Evolutionary conservation across 2,888 invertebrate species (phyloP).

Genomic region (Trichogramma dendrolimi): DNA sequence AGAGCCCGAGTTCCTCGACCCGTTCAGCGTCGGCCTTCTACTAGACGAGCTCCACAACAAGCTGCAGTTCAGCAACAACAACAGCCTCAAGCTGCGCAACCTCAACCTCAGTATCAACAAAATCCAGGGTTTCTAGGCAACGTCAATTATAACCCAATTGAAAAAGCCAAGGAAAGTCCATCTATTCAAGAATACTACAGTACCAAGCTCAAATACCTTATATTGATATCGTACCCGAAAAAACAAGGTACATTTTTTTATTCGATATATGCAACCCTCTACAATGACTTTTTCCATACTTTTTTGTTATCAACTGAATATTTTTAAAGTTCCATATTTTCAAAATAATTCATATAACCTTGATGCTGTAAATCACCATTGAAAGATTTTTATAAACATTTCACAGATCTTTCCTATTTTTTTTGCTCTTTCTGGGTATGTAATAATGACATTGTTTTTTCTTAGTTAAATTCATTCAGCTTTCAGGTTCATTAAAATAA

Average conservation of each 20-base stretch:
- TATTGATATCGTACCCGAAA: slow-evolving; percentile 45
- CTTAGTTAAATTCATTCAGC: too few relatives aligned
- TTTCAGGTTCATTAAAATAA: too few relatives aligned
- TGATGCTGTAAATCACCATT: too few relatives aligned
- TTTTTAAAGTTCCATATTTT: background rate
- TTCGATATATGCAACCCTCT: background rate
- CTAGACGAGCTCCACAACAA: slow-evolving; percentile 25
- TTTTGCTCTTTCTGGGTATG: too few relatives aligned
- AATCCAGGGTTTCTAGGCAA: slow-evolving; percentile 27
- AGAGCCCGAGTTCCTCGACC: slow-evolving; percentile 21
- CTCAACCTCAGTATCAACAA: slow-evolving; percentile 26
- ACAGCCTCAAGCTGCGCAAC: slow-evolving; percentile 23
- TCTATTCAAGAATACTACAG: slow-evolving; percentile 45
- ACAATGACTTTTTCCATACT: background rate
- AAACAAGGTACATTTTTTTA: slow-evolving; percentile 26
- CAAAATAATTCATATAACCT: too few relatives aligned
- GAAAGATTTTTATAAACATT: too few relatives aligned
- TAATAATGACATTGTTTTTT: too few relatives aligned
- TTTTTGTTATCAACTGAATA: background rate
- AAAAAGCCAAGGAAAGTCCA: slow-evolving; percentile 43
- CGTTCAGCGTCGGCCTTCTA: slow-evolving; percentile 11
- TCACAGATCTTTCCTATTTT: too few relatives aligned
- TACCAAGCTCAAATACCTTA: slow-evolving; percentile 48
- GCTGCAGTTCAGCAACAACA: slow-evolving; percentile 16
- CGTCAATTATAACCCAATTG: slow-evolving; percentile 38